Evolutionary conservation across 1,140 invertebrate species (phyloP).

Genomic region (Megalonaias nervosa): DNA sequence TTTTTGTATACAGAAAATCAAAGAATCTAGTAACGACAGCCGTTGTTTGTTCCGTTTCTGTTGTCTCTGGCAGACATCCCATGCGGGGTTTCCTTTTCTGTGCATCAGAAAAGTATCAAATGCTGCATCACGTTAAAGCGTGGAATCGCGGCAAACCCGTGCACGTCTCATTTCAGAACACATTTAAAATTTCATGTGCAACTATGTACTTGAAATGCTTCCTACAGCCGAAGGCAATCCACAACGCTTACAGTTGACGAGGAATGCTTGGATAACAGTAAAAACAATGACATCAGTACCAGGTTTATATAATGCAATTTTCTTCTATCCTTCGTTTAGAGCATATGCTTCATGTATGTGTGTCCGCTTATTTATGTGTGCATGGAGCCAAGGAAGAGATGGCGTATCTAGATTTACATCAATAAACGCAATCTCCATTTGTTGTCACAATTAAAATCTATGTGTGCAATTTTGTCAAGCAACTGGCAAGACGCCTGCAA

Average conservation of each 20-base stretch:
- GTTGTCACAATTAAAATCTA: not conserved
- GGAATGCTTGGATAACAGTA: not conserved
- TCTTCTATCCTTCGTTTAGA: not conserved
- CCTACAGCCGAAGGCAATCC: conserved; percentile 22
- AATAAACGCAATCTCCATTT: not conserved
- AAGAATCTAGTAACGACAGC: conserved; percentile 1
- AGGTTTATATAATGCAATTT: conserved; percentile 1
- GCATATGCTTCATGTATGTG: conserved; percentile 4
- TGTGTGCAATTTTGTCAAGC: not conserved
- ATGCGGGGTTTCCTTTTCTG: conserved; percentile 1
- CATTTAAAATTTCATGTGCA: no score
- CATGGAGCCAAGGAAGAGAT: not conserved
- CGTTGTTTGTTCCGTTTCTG: not conserved
- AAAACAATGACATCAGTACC: conserved; percentile 29
- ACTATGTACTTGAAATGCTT: no score
- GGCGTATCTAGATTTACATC: not conserved
- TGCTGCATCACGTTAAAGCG: no score
- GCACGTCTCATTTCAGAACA: not conserved
- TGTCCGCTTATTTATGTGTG: conserved; percentile 22
- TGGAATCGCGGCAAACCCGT: not conserved
- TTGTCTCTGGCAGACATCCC: not conserved
- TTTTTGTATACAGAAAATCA: conserved; percentile 5
- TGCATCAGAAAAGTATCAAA: not conserved
- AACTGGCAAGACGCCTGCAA: conserved; percentile 7
- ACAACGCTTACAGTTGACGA: not conserved